Conservation (phyloP, 2,888 invertebrate species). For the Cryptophagus acutangulus region DNA sequence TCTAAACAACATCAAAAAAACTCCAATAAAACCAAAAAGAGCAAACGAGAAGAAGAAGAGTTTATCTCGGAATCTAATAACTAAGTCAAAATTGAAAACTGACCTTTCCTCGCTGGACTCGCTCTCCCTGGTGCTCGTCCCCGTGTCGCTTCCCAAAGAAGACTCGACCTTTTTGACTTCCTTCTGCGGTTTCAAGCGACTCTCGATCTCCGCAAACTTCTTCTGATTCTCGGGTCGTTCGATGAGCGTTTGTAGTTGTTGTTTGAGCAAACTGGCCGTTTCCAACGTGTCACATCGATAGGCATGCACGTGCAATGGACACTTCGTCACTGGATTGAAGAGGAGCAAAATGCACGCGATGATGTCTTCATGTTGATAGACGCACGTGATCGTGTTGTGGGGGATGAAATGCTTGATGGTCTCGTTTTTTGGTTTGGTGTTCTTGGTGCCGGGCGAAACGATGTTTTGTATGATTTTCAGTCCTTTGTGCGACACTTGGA, state of each 20-base stretch:
- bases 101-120: slow-evolving; percentile 65
- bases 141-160: slow-evolving; percentile 70
- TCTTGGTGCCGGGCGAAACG: slow-evolving; percentile 37
- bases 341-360: slow-evolving; percentile 90
- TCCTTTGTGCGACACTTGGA: slow-evolving; percentile 88
- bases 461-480: slow-evolving; percentile 85
- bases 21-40: too few species aligned
- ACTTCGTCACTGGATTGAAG: slow-evolving; percentile 90
- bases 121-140: slow-evolving; percentile 61
- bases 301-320: slow-evolving; percentile 93
- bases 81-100: slow-evolving; percentile 9
- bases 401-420: slow-evolving; percentile 93
- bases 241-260: slow-evolving; percentile 77
- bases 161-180: slow-evolving; percentile 68
- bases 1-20: slow-evolving; percentile 21
- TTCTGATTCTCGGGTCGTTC: slow-evolving; percentile 81
- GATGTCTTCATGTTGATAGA: slow-evolving; percentile 85
- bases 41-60: too few species aligned
- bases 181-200: slow-evolving; percentile 51
- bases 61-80: too few species aligned
- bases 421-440: slow-evolving; percentile 48
- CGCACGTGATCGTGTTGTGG: slow-evolving; percentile 88
- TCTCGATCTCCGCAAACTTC: slow-evolving; percentile 78
- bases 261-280: slow-evolving; percentile 82
- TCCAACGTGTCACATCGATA: slow-evolving; percentile 91